These are phyloP conservation scores for Sericinus montela DNA, from an alignment of 2,888 invertebrate species.

Conservation along the genomic window DNA sequence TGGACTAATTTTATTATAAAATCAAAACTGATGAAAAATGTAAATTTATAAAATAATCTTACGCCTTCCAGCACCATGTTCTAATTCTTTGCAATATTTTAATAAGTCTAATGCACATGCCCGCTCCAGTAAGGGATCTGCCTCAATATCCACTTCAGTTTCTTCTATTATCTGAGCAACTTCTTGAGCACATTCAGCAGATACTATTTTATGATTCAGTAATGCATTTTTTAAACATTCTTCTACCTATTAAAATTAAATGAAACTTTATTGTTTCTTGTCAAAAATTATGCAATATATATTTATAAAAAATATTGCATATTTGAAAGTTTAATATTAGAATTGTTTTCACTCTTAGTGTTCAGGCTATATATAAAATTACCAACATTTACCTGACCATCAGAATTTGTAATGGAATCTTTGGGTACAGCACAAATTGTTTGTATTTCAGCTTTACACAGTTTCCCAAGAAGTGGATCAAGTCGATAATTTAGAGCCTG, in stretches of 20 bases:
- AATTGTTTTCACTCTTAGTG: no score
- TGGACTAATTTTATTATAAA: no score
- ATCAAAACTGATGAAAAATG: no score
- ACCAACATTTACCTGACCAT: slow-evolving; percentile 63
- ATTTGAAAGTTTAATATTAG: no score
- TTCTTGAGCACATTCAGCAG: slow-evolving; percentile 88
- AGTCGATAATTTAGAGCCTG: slow-evolving; percentile 94
- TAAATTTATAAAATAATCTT: slow-evolving; percentile 44
- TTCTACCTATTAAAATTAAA: slow-evolving; percentile 81
- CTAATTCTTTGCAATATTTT: slow-evolving; percentile 88
- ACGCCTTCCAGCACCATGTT: slow-evolving; percentile 95
- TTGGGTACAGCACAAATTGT: slow-evolving; percentile 79
- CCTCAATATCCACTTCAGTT: slow-evolving; percentile 95
- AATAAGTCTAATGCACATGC: slow-evolving; percentile 92
- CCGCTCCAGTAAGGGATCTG: slow-evolving; percentile 93
- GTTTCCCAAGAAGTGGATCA: slow-evolving; percentile 90
- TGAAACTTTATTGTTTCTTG: no score
- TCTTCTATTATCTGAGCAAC: slow-evolving; percentile 94
- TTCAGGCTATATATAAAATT: no score
- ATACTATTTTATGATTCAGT: slow-evolving; percentile 84
- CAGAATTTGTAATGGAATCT: slow-evolving; percentile 62
- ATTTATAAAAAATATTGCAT: no score
- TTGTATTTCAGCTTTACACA: slow-evolving; percentile 87
- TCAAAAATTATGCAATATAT: no score
- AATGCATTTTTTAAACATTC: slow-evolving; percentile 95